A percentile compares a stretch with the other conserved stretches of the same genome.
phyloP scores from a whole-genome alignment of 2,888 invertebrate genomes.

The Entomobrya multifasciata region DNA sequence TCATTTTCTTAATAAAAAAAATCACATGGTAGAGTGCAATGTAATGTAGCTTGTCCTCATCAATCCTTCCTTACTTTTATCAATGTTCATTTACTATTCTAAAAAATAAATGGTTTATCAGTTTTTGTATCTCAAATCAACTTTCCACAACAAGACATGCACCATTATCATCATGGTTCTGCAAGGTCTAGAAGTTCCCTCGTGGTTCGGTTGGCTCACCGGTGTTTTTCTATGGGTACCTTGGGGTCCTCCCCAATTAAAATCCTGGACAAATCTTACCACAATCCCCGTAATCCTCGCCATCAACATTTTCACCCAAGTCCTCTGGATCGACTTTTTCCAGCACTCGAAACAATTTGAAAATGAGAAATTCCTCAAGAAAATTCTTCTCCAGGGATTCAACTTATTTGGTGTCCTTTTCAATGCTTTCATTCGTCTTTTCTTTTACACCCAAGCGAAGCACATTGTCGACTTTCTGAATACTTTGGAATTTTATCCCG shows the following conservation, averaged over 20 bases:
- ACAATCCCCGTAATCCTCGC: conserved; percentile 54
- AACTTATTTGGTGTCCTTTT: conserved; percentile 72
- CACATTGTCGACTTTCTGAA: conserved; percentile 72
- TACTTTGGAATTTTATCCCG: conserved; percentile 69
- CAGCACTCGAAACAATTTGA: conserved; percentile 65
- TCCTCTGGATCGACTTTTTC: conserved; percentile 73
- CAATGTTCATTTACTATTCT: no score
- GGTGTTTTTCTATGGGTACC: conserved; percentile 71
- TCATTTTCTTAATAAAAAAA: no score
- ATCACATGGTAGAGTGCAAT: no score
- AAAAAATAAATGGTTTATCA: no score
- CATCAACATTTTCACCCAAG: conserved; percentile 68
- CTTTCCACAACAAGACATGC: no score
- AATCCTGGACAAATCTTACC: conserved; percentile 64
- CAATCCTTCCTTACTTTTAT: no score
- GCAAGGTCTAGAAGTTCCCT: conserved; percentile 73
- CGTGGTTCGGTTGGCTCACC: conserved; percentile 75
- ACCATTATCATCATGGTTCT: conserved; percentile 73
- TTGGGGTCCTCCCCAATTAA: conserved; percentile 71
- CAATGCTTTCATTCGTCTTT: conserved; percentile 71
- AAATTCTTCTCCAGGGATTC: conserved; percentile 73
- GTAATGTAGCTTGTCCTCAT: no score
- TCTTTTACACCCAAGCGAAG: conserved; percentile 67
- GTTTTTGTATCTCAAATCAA: no score
- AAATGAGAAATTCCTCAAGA: conserved; percentile 73